phyloP scores from a whole-genome alignment of 2,113 vertebrate genomes.

The Malurus alboscapulatus region DNA sequence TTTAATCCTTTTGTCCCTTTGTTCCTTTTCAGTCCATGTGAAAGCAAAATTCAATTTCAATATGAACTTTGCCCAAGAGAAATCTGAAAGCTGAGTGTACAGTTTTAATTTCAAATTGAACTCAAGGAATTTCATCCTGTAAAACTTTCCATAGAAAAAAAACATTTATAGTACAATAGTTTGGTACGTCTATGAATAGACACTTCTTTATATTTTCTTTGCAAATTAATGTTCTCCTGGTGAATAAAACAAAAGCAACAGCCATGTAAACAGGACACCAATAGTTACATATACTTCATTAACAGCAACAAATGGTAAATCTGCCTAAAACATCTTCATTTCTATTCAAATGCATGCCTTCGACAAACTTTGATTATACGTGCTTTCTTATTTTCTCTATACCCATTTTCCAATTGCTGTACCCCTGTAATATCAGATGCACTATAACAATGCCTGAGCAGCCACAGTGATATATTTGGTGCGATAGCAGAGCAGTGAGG shows the following conservation, averaged over 20 bases:
- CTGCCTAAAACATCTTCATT: not conserved
- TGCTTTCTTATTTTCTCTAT: not conserved
- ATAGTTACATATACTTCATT: not conserved
- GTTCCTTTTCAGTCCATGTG: not conserved
- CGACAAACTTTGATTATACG: not conserved
- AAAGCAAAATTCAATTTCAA: not conserved
- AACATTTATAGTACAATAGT: not conserved
- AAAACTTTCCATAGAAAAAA: not conserved
- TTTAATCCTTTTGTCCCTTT: not conserved
- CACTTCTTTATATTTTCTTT: not conserved
- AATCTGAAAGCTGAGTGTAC: not conserved
- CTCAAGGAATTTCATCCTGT: not conserved
- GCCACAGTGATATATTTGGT: not conserved
- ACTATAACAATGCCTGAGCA: not conserved
- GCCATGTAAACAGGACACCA: not conserved
- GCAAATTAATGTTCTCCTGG: not conserved
- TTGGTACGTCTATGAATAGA: not conserved
- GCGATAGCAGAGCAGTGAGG: rapidly evolving
- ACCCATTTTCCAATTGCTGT: not conserved
- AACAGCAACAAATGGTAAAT: not conserved
- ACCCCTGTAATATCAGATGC: not conserved
- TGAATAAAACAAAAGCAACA: not conserved
- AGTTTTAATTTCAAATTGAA: not conserved
- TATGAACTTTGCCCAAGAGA: not conserved
- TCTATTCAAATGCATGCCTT: not conserved